Evolutionary conservation across 1,140 invertebrate species (phyloP), one percentile per base, ranked within the genome.

Genomic region (Zophobas morio): DNA sequence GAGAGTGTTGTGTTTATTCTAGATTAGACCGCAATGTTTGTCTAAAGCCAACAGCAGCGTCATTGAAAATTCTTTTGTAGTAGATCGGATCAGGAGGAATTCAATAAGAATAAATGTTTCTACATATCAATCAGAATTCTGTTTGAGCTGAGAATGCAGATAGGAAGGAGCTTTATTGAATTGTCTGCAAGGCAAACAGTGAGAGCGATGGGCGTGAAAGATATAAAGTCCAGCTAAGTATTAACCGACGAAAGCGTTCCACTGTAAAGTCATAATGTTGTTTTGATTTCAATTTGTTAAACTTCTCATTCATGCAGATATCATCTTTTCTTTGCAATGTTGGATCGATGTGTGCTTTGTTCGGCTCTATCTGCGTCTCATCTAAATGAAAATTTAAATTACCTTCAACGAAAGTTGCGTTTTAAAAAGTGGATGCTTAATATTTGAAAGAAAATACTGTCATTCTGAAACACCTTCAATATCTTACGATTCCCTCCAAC

Each of bases 301-400:
- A 66, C 40, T 42, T 66, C n/a, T 34, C 36, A 51, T 39, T 34
- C 1, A 2, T 36, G 1, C 33, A 3, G 36, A 66, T 51, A 51
- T 51, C 2, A 51, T 51, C 49, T 66, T 66, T 66, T 66, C 60
- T 66, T 57, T 66, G 5, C 60, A 66, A 40, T 39, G 60, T 32
- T 36, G 60, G 60, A 66, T 66, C 60, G 60, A 66, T 42, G 60
- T 66, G 60, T 66, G 60, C 60, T 66, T 66, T 66, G 60, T 66
- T 66, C 3, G 60, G n/a, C 39, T 66, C 8, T 66, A 66, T 66
- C 60, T 6, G 35, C 5, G 37, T 32, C 42, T 32, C 39, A 66
- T 66, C 60, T 66, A 66, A 66, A 66, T 66, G 37, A 66, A 66
- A 66, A 66, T 42, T 66, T 66, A 66, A 66, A 66, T 66, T 66